A percentile compares a stretch with the other conserved stretches of the same genome.
phyloP scores from a whole-genome alignment of 2,888 invertebrate species.

The Tachina fera region DNA sequence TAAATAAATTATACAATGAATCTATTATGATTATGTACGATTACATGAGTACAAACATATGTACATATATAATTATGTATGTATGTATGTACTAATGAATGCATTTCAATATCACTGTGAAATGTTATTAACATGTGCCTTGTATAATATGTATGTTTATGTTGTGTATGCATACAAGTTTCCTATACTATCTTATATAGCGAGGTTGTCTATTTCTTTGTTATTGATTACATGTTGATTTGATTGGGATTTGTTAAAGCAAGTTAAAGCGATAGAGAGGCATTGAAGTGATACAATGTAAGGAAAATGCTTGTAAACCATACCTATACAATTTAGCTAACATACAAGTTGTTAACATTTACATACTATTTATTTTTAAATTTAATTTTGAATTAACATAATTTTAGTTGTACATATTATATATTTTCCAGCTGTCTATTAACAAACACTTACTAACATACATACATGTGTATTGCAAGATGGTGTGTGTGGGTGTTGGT shows the following conservation, averaged over 20 bases:
- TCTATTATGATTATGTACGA: background rate
- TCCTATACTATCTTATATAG: background rate
- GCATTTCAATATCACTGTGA: background rate
- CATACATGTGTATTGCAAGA: background rate
- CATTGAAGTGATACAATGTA: conserved; percentile 76
- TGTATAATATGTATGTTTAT: background rate
- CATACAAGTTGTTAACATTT: conserved; percentile 39
- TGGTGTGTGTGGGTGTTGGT: background rate
- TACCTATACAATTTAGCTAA: conserved; percentile 38
- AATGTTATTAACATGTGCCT: conserved; percentile 30
- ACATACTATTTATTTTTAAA: conserved; percentile 57
- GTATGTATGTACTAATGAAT: background rate
- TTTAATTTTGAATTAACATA: background rate
- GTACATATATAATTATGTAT: background rate
- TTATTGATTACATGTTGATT: background rate
- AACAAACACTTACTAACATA: background rate
- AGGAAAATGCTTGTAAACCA: conserved; percentile 80
- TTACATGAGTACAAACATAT: background rate
- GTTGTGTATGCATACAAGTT: conserved; percentile 35
- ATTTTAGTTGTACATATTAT: background rate
- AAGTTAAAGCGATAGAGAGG: background rate
- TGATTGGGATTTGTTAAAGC: background rate
- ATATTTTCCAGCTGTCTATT: background rate
- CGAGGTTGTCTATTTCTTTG: conserved; percentile 32
- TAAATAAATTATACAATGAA: conserved; percentile 4